Conservation (phyloP, 1,140 invertebrate genomes). For the Pomacea maculata region DNA sequence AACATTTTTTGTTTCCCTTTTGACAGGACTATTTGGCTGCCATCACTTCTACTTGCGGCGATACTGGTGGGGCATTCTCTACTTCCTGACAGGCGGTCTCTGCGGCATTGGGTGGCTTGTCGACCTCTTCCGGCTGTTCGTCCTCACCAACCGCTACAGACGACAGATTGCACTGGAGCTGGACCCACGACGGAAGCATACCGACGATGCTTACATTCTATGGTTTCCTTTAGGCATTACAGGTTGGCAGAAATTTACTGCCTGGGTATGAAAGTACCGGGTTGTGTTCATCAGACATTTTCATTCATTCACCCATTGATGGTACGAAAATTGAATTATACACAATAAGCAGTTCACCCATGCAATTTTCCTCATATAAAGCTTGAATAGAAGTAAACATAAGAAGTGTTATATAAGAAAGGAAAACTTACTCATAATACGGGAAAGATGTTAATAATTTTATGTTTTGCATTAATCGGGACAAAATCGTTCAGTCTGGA, state of each 20-base stretch:
- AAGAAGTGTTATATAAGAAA: neutral
- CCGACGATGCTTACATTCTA: slow-evolving; percentile 42
- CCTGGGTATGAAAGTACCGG: too few relatives aligned
- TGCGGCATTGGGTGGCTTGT: slow-evolving; percentile 53
- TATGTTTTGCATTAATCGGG: neutral
- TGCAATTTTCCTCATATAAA: too few relatives aligned
- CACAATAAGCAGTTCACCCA: too few relatives aligned
- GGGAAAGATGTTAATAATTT: neutral
- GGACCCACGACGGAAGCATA: slow-evolving; percentile 5
- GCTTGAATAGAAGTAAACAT: too few relatives aligned
- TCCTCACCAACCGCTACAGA: neutral
- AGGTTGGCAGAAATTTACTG: neutral
- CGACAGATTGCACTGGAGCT: neutral
- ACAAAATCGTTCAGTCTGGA: neutral
- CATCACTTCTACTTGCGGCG: slow-evolving; percentile 49
- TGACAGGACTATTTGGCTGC: slow-evolving; percentile 5
- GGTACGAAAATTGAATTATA: too few relatives aligned
- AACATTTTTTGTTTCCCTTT: neutral
- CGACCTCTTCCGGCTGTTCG: slow-evolving; percentile 37
- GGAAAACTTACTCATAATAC: neutral
- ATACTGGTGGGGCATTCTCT: slow-evolving; percentile 45
- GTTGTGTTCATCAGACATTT: too few relatives aligned
- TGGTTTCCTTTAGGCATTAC: slow-evolving; percentile 37
- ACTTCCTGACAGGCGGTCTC: slow-evolving; percentile 50
- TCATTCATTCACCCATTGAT: too few relatives aligned